Percentiles rank a stretch among this genome's conserved stretches.
These are phyloP conservation scores for Nanorana parkeri DNA, from an alignment of 2,113 vertebrate genomes.

Conservation along the genomic window DNA sequence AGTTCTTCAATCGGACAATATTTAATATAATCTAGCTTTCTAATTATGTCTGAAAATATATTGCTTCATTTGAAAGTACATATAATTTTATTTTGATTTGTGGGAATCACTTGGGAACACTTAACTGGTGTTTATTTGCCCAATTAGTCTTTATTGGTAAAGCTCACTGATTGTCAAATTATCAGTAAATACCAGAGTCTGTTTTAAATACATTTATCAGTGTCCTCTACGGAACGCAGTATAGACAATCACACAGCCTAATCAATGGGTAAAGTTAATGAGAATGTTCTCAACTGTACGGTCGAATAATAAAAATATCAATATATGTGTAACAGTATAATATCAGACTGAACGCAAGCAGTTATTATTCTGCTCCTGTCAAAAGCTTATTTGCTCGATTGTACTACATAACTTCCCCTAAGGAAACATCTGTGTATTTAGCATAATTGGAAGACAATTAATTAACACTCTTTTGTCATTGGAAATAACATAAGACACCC, in stretches of 20 bases:
- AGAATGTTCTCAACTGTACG: constrained; percentile 70
- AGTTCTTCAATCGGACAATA: too few relatives aligned
- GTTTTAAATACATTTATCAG: constrained; percentile 82
- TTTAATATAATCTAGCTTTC: too few relatives aligned
- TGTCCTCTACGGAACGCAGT: constrained; percentile 81
- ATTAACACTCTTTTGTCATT: constrained; percentile 60
- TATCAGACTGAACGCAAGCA: constrained; percentile 59
- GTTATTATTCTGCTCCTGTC: background rate
- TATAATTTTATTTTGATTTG: too few relatives aligned
- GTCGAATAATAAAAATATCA: constrained; percentile 54
- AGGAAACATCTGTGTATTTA: constrained; percentile 58
- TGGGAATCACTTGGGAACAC: background rate
- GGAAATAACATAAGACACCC: constrained; percentile 49
- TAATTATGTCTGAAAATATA: too few relatives aligned
- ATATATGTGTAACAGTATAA: constrained; percentile 67
- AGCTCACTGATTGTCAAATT: constrained; percentile 76
- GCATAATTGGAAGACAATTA: constrained; percentile 60
- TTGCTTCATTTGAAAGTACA: too few relatives aligned
- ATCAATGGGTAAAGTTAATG: constrained; percentile 82
- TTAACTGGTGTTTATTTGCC: constrained; percentile 9
- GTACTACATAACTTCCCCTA: constrained; percentile 50
- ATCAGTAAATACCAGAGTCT: constrained; percentile 75
- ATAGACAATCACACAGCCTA: constrained; percentile 80
- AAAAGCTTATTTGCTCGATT: constrained; percentile 36
- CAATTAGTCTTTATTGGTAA: constrained; percentile 18